Base-by-base conservation (phyloP, 2,113 vertebrate genomes). In the Morone saxatilis region DNA sequence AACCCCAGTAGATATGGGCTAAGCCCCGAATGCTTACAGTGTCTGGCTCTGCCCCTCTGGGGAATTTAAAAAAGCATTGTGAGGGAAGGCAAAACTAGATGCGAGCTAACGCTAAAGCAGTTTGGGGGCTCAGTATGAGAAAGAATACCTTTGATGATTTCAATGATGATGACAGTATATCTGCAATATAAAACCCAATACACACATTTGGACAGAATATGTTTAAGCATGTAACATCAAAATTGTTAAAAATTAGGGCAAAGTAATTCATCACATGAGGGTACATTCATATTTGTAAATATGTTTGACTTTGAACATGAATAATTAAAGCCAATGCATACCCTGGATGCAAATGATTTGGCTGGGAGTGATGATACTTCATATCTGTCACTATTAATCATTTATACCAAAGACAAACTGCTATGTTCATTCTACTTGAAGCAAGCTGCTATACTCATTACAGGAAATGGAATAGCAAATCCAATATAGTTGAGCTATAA, bases 361-460 rank as follows among this genome's bases (percentile, higher is more conserved):
- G 79, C 88, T 82, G 70, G 63, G 78, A 87, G 81, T 86, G 83
- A 89, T 78, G 76, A 65, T 78, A 80, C 82, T 86, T 90, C 80
- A 88, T 89, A 88, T 87, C 84, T 86, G 86, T 91, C 91, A 86
- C 84, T 56, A 88, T 93, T 82, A 88, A 91, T 91, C 78, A 88
- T 86, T 88, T 76, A 87, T 50, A 78, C 68, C 61, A 79, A 86
- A 85, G 88, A 83, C 63, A 85, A 90, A 79, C 72, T 62, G 81
- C 63, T 70, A 61, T 63, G 78, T 81, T 86, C 45, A 81, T 86
- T 85, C 68, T 48, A 66, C 80, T 88, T 82, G 69, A 88, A 84
- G 75, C 57, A 50, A 78, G 78, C 76, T 56, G 60, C 61, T 76
- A 20, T 51, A 68, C 69, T 83, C 75, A 89, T 90, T 81, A 86